phyloP scores from a whole-genome alignment of 2,888 invertebrate species.

The Cryptus viduatorius region DNA sequence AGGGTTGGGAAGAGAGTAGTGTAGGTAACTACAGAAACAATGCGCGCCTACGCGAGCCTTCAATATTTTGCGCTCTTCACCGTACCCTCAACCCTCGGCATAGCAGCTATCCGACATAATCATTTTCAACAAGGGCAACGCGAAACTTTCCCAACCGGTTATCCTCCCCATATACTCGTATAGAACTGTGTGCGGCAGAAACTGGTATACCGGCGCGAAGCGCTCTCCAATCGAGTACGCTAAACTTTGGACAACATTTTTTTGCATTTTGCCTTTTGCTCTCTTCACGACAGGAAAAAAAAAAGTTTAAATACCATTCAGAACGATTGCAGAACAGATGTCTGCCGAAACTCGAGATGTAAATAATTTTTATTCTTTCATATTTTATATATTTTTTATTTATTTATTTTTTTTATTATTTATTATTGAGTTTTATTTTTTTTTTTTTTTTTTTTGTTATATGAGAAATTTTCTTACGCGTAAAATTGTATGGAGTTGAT shows the following conservation, averaged over 20 bases:
- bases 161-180: conserved; percentile 16
- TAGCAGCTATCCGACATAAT: conserved; percentile 36
- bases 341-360: conserved; percentile 4
- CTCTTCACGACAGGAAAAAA: conserved; percentile 5
- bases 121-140: conserved; percentile 41
- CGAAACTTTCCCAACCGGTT: conserved; percentile 48
- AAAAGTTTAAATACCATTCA: neutral
- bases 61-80: conserved; percentile 47
- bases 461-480: conserved; percentile 27
- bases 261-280: neutral
- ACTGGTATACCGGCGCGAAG: conserved; percentile 50
- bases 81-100: neutral
- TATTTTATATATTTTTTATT: neutral
- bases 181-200: conserved; percentile 18
- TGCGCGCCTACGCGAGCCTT: conserved; percentile 9
- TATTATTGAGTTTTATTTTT: neutral
- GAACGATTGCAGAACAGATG: neutral
- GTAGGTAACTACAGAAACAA: conserved; percentile 15
- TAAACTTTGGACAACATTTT: conserved; percentile 41
- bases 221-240: conserved; percentile 41
- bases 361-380: conserved; percentile 12
- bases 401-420: neutral
- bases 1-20: neutral
- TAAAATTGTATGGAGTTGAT: neutral
- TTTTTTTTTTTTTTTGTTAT: neutral